These are phyloP conservation scores for Chloebia gouldiae DNA, from an alignment of 2,113 vertebrate species.

Conservation along the genomic window DNA sequence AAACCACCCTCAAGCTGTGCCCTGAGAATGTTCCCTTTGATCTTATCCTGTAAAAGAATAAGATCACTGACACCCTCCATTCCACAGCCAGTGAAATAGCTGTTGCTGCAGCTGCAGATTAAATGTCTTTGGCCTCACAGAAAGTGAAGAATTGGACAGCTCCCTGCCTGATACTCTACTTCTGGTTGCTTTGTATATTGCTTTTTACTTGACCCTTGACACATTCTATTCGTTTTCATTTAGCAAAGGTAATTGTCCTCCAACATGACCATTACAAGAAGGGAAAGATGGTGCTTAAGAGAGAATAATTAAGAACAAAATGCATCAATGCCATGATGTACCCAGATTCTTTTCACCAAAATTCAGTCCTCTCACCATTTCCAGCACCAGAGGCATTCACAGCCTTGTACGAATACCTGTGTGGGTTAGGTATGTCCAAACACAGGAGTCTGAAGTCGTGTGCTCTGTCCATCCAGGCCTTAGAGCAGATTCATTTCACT, in stretches of 20 bases:
- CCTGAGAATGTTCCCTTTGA: not conserved
- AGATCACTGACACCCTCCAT: not conserved
- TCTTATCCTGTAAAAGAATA: not conserved
- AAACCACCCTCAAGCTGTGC: not conserved
- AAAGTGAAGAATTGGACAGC: not conserved
- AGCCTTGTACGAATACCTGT: not conserved
- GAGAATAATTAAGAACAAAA: not conserved
- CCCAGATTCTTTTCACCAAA: not conserved
- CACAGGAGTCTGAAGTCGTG: not conserved
- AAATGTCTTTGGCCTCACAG: not conserved
- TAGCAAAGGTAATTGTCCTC: not conserved
- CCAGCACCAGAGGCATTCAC: not conserved
- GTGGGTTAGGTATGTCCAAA: not conserved
- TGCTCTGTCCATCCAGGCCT: not conserved
- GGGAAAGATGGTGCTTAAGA: not conserved
- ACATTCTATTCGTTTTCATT: not conserved
- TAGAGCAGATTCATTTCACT: not conserved
- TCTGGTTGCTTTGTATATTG: conserved; percentile 22
- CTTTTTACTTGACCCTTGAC: conserved; percentile 1
- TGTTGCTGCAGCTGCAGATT: not conserved
- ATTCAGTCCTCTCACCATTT: not conserved
- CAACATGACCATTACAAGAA: not conserved
- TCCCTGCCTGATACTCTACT: not conserved
- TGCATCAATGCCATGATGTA: not conserved
- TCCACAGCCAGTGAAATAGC: not conserved